These are phyloP conservation scores for Scylla paramamosain DNA, from an alignment of 1,140 invertebrate species.

Conservation along the genomic window DNA sequence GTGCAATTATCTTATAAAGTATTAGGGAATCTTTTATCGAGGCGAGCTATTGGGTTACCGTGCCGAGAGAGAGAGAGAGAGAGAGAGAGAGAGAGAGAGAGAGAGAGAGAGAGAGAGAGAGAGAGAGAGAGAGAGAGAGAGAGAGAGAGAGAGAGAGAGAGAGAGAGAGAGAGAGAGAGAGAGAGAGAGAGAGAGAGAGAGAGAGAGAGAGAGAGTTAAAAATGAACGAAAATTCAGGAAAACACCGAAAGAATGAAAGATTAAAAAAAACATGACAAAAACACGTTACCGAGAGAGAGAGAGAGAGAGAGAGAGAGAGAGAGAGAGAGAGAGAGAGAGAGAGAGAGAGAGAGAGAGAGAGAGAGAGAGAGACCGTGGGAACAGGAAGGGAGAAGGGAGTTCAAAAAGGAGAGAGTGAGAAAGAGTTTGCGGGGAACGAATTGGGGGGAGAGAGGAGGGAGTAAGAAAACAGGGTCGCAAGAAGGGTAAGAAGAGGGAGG, in stretches of 20 bases:
- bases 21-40: conserved; percentile 34
- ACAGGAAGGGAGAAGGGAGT: not conserved
- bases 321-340: conserved; percentile 6
- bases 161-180: not conserved
- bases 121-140: not conserved
- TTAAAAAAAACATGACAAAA: not conserved
- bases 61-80: not conserved
- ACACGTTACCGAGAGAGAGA: not conserved
- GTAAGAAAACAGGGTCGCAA: not conserved
- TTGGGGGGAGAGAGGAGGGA: not conserved
- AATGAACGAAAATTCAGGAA: not conserved
- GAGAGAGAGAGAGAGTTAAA: not conserved
- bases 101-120: not conserved
- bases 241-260: not conserved
- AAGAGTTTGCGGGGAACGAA: not conserved
- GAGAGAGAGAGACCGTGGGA: not conserved
- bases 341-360: not conserved
- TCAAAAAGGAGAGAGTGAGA: not conserved
- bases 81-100: not conserved
- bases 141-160: not conserved
- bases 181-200: not conserved
- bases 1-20: conserved; percentile 58
- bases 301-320: conserved; percentile 4
- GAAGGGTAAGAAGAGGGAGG: not conserved
- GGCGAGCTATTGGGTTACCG: conserved; percentile 37